Evolutionary conservation across 1,140 invertebrate genomes (phyloP).

Genomic region (Drosophila azteca): DNA sequence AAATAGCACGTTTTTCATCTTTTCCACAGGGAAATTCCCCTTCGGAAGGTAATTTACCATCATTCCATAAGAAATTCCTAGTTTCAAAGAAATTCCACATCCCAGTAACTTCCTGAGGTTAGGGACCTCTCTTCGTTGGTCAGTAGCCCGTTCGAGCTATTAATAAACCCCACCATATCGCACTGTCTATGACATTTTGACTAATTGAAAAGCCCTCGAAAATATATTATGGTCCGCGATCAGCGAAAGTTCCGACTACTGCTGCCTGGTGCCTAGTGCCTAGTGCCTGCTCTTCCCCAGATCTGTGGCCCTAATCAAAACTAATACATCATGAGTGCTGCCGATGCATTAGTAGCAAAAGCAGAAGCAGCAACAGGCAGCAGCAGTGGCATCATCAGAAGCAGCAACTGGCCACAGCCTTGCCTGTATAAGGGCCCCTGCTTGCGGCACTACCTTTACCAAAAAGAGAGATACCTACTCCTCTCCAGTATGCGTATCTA

Average conservation of each 20-base stretch:
- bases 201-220: constrained; percentile 73
- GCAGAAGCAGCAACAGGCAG: neutral
- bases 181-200: constrained; percentile 69
- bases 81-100: neutral
- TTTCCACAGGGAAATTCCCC: too few relatives aligned
- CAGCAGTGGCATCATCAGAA: constrained; percentile 5
- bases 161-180: constrained; percentile 71
- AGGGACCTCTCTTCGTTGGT: constrained; percentile 15
- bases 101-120: constrained; percentile 2
- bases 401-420: constrained; percentile 6
- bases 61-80: too few relatives aligned
- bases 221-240: constrained; percentile 60
- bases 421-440: constrained; percentile 2
- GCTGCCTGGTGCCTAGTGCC: neutral
- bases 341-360: constrained; percentile 71
- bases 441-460: too few relatives aligned
- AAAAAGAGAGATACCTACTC: constrained; percentile 5
- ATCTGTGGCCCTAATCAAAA: constrained; percentile 71
- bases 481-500: constrained; percentile 60
- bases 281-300: constrained; percentile 14
- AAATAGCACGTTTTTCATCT: too few relatives aligned
- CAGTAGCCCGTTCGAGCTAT: constrained; percentile 52
- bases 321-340: constrained; percentile 78
- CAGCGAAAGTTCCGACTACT: constrained; percentile 65
- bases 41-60: too few relatives aligned